Base-by-base conservation (phyloP, 2,113 vertebrate species). In the Paraplagusia blochii region DNA sequence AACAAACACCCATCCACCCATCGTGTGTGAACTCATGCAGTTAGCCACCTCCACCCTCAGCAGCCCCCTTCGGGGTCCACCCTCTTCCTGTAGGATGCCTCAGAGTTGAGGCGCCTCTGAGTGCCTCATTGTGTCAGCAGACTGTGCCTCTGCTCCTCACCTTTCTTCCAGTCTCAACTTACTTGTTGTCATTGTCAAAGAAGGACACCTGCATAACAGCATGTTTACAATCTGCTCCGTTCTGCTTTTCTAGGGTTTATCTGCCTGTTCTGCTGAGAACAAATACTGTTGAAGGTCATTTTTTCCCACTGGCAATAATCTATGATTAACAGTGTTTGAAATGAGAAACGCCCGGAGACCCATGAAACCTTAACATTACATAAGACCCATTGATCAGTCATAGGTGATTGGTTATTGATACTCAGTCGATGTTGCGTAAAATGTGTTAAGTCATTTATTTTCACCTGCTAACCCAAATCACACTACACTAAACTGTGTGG, bases 1-100 rank as follows among this genome's bases (percentile, higher is more conserved):
- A 81, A 75, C 47, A 50, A 48, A 50, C 63, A 65, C 58, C 58
- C 69, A 67, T 75, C 77, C 69, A 76, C 68, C 59, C 53, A 49
- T n/a, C n/a, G n/a, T 72, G 15, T 53, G 53, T 49, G 43, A 74
- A 59, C 62, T 65, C 2, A 35, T 12, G 12, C 35, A 63, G 34
- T 10, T n/a, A 9, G 44, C 35, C 50, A 29, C 22, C 49, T 33
- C 42, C 22, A 46, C 11, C 46, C 2, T 36, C 49, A 44, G 11
- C 29, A 64, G 19, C 43, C 22, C 22, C 22, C 22, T 29, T 29
- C 22, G 6, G 22, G 22, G 34, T 48, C 18, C 58, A 48, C 38
- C 44, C 39, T 7, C 34, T 49, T 58, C 22, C 67, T 39, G 44
- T 19, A 64, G 44, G 1, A 65, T 73, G 47, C 53, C 44, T 59